Conservation (phyloP, 2,113 vertebrate genomes). For the Tretioscincus oriximinensis region DNA sequence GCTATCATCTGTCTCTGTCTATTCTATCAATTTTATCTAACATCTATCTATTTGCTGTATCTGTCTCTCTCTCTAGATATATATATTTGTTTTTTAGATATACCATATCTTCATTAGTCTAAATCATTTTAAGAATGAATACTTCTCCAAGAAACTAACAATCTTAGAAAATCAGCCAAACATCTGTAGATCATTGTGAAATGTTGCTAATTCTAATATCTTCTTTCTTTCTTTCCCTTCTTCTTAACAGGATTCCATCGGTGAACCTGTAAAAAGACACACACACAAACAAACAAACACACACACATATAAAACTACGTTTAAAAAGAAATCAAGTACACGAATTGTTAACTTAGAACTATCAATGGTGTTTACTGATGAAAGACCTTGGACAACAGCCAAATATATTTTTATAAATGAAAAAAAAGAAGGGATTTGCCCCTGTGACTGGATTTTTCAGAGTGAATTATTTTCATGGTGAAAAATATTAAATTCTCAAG, state of each 20-base stretch:
- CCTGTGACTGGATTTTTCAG: conserved; percentile 61
- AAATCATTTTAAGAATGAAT: no score
- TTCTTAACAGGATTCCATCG: conserved; percentile 84
- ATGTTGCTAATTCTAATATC: background rate
- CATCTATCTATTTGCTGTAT: no score
- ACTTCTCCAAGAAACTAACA: no score
- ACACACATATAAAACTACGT: no score
- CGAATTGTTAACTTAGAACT: conserved; percentile 72
- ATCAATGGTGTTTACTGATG: conserved; percentile 83
- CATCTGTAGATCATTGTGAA: no score
- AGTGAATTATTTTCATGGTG: conserved; percentile 49
- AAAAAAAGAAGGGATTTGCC: conserved; percentile 74
- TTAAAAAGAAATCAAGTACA: conserved; percentile 10
- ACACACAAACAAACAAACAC: no score
- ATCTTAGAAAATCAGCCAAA: no score
- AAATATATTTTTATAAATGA: conserved; percentile 99
- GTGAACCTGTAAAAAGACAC: conserved; percentile 85
- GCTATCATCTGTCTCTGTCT: no score
- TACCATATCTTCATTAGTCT: no score
- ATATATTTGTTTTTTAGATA: no score
- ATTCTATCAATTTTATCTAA: no score
- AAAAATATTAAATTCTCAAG: background rate
- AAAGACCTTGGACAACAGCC: conserved; percentile 81
- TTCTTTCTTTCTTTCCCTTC: conserved; percentile 55
- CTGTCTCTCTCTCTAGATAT: no score